phyloP scores from a whole-genome alignment of 2,113 vertebrate genomes.

The Xyliphius kryptos region DNA sequence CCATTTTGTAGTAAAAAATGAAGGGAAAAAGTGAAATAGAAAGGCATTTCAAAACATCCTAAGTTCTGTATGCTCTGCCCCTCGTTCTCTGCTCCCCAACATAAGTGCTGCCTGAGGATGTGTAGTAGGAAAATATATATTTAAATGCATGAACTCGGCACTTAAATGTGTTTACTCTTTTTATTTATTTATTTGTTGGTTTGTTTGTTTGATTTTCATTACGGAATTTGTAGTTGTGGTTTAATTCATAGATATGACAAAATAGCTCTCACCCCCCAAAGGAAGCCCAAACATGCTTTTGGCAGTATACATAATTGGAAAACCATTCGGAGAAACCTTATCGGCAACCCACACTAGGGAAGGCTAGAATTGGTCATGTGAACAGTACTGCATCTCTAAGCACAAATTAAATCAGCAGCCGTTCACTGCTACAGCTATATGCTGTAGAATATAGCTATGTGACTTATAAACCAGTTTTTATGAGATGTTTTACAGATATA shows the following conservation, averaged over 20 bases:
- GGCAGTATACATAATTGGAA: conserved; percentile 26
- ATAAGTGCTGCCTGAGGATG: conserved; percentile 50
- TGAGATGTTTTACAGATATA: too few relatives aligned
- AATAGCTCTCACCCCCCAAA: conserved; percentile 6
- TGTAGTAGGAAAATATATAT: conserved; percentile 43
- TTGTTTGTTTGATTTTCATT: conserved; percentile 22
- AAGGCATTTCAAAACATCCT: conserved; percentile 66
- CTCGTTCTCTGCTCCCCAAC: conserved; percentile 46
- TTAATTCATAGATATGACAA: conserved; percentile 33
- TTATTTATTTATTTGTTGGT: background rate
- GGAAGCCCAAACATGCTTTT: conserved; percentile 38
- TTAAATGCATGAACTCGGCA: conserved; percentile 45
- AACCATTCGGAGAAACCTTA: conserved; percentile 3
- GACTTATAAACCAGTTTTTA: background rate
- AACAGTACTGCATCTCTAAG: background rate
- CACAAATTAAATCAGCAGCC: background rate
- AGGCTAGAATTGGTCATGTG: background rate
- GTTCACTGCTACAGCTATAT: too few relatives aligned
- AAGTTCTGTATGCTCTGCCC: conserved; percentile 47
- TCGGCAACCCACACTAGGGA: background rate
- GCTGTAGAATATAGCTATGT: background rate
- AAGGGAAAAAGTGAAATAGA: conserved; percentile 43
- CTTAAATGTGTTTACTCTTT: conserved; percentile 42
- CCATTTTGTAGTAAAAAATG: conserved; percentile 64
- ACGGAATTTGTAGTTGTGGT: conserved; percentile 34